A percentile compares a stretch with the other conserved stretches of the same genome.
Conservation (phyloP, 2,888 invertebrate species). For the Melinopterus prodromus region DNA sequence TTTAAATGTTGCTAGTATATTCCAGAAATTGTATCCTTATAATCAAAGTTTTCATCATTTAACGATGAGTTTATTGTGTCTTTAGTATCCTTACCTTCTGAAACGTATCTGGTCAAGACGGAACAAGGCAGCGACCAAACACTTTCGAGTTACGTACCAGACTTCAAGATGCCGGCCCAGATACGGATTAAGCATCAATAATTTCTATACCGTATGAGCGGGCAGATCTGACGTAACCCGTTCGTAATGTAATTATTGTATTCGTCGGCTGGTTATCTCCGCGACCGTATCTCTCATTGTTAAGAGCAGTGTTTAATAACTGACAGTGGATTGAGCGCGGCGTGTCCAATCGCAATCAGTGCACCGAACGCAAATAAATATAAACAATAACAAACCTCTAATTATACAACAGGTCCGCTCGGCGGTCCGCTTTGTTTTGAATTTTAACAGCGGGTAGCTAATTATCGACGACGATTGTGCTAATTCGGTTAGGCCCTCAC, state of each 20-base stretch:
- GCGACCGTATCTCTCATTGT: constrained; percentile 22
- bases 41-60: no score
- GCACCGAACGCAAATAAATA: constrained; percentile 6
- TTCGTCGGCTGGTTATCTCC: constrained; percentile 20
- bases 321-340: constrained; percentile 13
- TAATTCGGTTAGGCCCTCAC: constrained; percentile 32
- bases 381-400: constrained; percentile 17
- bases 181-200: constrained; percentile 18
- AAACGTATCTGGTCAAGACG: not conserved
- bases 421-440: constrained; percentile 42
- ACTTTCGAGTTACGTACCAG: not conserved
- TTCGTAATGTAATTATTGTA: constrained; percentile 25
- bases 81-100: not conserved
- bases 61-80: not conserved
- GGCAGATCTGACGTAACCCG: constrained; percentile 20
- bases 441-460: constrained; percentile 46
- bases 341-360: constrained; percentile 10
- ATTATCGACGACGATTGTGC: constrained; percentile 38
- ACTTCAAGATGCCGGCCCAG: constrained; percentile 17
- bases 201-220: constrained; percentile 10
- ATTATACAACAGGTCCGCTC: constrained; percentile 23
- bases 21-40: no score
- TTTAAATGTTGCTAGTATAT: no score
- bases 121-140: not conserved
- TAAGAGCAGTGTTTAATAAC: constrained; percentile 24